A percentile compares a stretch with the other conserved stretches of the same genome.
phyloP scores from a whole-genome alignment of 2,888 invertebrate species.

The Tupiocoris notatus region DNA sequence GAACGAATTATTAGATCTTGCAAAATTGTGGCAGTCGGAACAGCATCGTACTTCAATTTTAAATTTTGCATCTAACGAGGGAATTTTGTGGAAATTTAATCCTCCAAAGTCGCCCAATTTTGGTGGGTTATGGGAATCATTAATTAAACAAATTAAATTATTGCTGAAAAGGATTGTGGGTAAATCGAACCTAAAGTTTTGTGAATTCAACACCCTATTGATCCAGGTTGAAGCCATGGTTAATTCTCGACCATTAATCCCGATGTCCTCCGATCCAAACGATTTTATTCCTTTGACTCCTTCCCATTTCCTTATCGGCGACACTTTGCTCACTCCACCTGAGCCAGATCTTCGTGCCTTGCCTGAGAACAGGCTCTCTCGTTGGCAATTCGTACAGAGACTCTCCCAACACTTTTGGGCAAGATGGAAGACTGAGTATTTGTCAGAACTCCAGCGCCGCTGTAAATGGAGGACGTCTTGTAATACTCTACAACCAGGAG shows the following conservation, averaged over 20 bases:
- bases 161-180: not conserved
- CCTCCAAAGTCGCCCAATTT: not conserved
- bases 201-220: constrained; percentile 11
- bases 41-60: not conserved
- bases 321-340: not conserved
- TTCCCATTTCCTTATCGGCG: not conserved
- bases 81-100: constrained; percentile 7
- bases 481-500: not conserved
- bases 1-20: constrained; percentile 2
- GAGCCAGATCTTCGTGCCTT: constrained; percentile 1
- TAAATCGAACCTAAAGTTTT: not conserved
- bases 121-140: not conserved
- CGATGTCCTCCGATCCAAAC: constrained; percentile 13
- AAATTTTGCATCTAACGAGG: not conserved
- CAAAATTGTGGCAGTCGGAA: constrained; percentile 5
- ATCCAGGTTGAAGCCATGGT: constrained; percentile 22
- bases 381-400: constrained; percentile 11
- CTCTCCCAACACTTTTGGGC: constrained; percentile 17
- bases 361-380: constrained; percentile 1
- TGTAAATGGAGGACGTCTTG: not conserved
- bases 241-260: constrained; percentile 22
- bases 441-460: not conserved
- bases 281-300: constrained; percentile 2
- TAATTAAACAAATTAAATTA: not conserved
- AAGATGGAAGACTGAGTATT: constrained; percentile 29